Evolutionary conservation across 2,888 invertebrate genomes (phyloP).

Genomic region (Andrena dorsata): DNA sequence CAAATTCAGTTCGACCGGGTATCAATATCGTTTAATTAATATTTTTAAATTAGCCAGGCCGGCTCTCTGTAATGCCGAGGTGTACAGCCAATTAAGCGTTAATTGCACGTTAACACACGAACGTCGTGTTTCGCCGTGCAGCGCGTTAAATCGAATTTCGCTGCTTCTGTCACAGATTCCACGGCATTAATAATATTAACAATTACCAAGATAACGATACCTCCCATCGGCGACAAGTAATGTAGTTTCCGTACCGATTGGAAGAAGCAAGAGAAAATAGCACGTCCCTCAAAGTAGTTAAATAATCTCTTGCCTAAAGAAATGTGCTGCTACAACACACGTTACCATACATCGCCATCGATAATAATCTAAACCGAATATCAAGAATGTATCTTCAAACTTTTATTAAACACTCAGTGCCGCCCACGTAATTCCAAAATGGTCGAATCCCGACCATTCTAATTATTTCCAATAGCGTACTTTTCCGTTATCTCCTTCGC

Average conservation of each 20-base stretch:
- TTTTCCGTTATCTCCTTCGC: no score
- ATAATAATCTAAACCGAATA: no score
- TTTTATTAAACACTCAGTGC: no score
- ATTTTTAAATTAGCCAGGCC: conserved; percentile 14
- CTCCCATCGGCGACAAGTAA: background rate
- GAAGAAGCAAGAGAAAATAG: conserved; percentile 12
- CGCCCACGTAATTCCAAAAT: no score
- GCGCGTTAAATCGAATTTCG: conserved; percentile 29
- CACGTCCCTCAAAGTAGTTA: conserved; percentile 11
- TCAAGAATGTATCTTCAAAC: no score
- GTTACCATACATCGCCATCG: no score
- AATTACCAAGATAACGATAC: conserved; percentile 1
- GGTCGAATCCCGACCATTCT: no score
- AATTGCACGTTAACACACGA: conserved; percentile 22
- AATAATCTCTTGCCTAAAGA: no score
- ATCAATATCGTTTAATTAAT: conserved; percentile 4
- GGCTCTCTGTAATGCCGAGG: conserved; percentile 3
- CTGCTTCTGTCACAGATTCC: conserved; percentile 5
- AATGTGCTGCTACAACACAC: no score
- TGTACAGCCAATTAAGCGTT: conserved; percentile 33
- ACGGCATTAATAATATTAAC: conserved; percentile 11
- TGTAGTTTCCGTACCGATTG: background rate
- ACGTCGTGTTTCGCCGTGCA: conserved; percentile 18
- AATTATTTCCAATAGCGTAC: no score
- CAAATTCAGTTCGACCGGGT: background rate